phyloP scores from a whole-genome alignment of 2,113 vertebrate species.

The Sorex fumeus region DNA sequence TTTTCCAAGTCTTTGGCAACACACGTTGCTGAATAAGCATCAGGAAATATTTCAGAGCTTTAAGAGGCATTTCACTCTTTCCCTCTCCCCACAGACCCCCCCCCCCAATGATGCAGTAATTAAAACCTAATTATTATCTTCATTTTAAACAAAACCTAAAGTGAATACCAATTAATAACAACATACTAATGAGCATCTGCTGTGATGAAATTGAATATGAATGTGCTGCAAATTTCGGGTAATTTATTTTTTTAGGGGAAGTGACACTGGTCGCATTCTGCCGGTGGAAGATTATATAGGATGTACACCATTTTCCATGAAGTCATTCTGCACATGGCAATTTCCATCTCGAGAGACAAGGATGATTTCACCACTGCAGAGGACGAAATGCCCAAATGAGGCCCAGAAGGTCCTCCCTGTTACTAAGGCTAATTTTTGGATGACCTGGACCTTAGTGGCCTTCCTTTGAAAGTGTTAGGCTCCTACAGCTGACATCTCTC shows the following conservation, averaged over 20 bases:
- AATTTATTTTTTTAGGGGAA: constrained; percentile 92
- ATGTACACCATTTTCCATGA: constrained; percentile 86
- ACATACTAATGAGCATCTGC: constrained; percentile 95
- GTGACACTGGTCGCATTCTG: constrained; percentile 90
- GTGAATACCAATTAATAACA: constrained; percentile 95
- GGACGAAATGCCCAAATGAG: constrained; percentile 72
- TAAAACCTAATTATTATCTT: constrained; percentile 95
- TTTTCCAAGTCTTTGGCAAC: constrained; percentile 82
- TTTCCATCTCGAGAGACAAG: constrained; percentile 81
- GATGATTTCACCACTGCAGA: constrained; percentile 75
- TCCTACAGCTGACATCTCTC: not conserved
- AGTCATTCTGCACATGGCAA: constrained; percentile 82
- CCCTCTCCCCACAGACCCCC: constrained; percentile 79
- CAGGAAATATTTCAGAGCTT: constrained; percentile 90
- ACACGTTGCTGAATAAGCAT: constrained; percentile 83
- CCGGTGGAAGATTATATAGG: constrained; percentile 88
- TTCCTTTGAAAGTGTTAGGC: not conserved
- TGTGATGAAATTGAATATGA: constrained; percentile 95
- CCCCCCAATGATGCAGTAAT: constrained; percentile 91
- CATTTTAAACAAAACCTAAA: constrained; percentile 95
- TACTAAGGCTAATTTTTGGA: constrained; percentile 51
- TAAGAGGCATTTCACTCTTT: constrained; percentile 90
- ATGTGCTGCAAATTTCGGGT: constrained; percentile 93
- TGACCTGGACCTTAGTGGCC: constrained; percentile 68
- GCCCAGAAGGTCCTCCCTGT: constrained; percentile 55